phyloP scores from a whole-genome alignment of 2,888 invertebrate species.

The Xanthia icteritia region DNA sequence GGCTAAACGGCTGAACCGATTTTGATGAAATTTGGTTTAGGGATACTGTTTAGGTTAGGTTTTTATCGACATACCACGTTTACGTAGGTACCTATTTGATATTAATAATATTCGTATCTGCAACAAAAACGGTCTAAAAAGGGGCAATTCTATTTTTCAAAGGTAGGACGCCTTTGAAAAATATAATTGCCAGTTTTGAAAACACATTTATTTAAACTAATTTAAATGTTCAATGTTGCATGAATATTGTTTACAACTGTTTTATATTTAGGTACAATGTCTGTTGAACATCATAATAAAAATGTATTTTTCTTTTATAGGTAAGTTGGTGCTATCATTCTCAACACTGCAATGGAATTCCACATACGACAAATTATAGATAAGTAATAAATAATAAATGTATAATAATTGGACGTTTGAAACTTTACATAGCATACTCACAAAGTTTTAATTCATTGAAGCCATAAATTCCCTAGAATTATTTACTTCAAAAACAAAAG shows the following conservation, averaged over 20 bases:
- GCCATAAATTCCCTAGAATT: not conserved
- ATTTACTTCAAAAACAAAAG: conserved; percentile 30
- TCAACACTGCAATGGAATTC: not conserved
- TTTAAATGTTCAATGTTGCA: conserved; percentile 25
- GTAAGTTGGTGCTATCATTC: conserved; percentile 56
- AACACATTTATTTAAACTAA: not conserved
- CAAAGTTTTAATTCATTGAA: not conserved
- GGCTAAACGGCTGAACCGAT: too few species aligned
- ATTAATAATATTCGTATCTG: too few species aligned
- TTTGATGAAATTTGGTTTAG: too few species aligned
- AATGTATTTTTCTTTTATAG: conserved; percentile 53
- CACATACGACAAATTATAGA: not conserved
- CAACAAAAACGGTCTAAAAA: not conserved
- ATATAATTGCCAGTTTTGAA: not conserved
- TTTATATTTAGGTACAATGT: too few species aligned
- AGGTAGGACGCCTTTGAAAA: not conserved
- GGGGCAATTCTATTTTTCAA: too few species aligned
- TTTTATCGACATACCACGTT: too few species aligned
- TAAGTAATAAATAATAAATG: too few species aligned
- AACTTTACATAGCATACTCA: not conserved
- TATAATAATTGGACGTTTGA: not conserved
- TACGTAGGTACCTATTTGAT: not conserved
- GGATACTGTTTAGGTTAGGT: too few species aligned
- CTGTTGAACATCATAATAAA: not conserved
- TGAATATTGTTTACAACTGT: conserved; percentile 5